Base-by-base conservation (phyloP, 2,113 vertebrate species). In the Oreochromis spilurus region DNA sequence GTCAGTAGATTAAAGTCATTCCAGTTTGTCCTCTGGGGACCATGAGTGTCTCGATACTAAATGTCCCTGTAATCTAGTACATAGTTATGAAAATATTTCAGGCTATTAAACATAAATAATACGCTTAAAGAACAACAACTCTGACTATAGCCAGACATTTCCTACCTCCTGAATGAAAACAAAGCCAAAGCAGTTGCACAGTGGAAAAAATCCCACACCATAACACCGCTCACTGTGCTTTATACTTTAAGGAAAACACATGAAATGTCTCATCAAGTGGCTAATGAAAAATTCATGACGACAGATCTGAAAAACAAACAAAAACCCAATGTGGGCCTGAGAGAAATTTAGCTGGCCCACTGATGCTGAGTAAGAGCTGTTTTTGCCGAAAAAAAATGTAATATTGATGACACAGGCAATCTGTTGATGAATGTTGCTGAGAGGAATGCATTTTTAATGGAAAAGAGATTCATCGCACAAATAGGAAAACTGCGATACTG, bases 261-360 rank as follows among this genome's bases (percentile, higher is more conserved):
- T 24, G n/a, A 83, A 87, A 85, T 79, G 65, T 87, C 86, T 88
- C 83, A 90, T 86, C 80, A 90, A 85, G 84, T 78, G 58, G 58
- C 82, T 89, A 54, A 93, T 93, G 79, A 94, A 93, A 93, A 84
- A 93, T 94, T 83, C 85, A 94, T 90, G 86, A 84, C n/a, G 6
- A 78, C 83, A 77, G 77, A 87, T 87, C 34, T 48, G 40, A 24
- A 91, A 92, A 92, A 93, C 84, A 92, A 91, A 91, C 77, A 86
- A 38, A 81, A 86, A 17, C 77, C 87, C 29, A 3, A 87, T 55
- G 67, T 60, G 84, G 79, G 67, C 17, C 50, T 82, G 78, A 84
- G 75, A 81, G 75, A 86, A 72, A 85, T 87, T 12, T 79, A 84
- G 58, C 54, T 82, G 85, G 78, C 78, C 79, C 21, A n/a, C 43